phyloP scores from a whole-genome alignment of 2,888 invertebrate species.

The Dasypolia templi region DNA sequence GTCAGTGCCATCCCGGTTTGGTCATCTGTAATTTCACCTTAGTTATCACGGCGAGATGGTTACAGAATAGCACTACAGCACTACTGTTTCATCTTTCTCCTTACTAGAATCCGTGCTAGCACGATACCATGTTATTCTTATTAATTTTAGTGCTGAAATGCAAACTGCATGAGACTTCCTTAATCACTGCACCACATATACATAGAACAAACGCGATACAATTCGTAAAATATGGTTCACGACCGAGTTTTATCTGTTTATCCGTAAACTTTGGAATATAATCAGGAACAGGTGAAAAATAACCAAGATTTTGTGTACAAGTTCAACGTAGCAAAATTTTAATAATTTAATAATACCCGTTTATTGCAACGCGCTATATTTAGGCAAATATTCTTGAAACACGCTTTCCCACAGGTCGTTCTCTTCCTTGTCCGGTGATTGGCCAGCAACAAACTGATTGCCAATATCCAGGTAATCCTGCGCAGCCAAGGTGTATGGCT shows the following conservation, averaged over 20 bases:
- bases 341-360: background rate
- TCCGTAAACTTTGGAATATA: background rate
- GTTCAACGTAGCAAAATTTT: background rate
- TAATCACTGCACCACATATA: background rate
- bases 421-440: constrained; percentile 71
- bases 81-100: background rate
- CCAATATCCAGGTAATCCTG: constrained; percentile 75
- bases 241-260: background rate
- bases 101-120: background rate
- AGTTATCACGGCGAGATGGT: too few species aligned
- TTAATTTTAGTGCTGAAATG: background rate
- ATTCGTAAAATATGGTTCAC: background rate
- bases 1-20: too few species aligned
- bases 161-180: background rate
- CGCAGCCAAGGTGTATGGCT: constrained; percentile 65
- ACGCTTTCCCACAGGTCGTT: constrained; percentile 75
- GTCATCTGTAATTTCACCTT: too few species aligned
- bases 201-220: background rate
- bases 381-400: constrained; percentile 70
- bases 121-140: too few species aligned
- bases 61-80: too few species aligned
- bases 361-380: constrained; percentile 48
- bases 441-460: constrained; percentile 63
- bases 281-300: background rate
- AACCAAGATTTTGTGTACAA: background rate